Percentiles rank a stretch among this genome's conserved stretches.
Evolutionary conservation across 2,888 invertebrate species (phyloP).

Genomic region (Hyles lineata): DNA sequence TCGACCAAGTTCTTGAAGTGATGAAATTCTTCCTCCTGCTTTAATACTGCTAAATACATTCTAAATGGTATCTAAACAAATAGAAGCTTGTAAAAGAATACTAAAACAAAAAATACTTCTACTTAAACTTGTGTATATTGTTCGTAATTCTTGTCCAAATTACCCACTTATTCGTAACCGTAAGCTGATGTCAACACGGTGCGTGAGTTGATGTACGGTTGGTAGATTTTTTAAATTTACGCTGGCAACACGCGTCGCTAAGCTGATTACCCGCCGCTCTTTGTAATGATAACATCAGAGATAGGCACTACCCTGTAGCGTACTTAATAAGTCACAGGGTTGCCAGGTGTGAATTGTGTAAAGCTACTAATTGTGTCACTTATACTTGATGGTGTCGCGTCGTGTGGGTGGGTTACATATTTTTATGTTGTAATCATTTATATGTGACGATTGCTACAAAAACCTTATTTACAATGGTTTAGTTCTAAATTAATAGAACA

Average conservation of each 20-base stretch:
- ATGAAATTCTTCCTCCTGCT: too few relatives aligned
- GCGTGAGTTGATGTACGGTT: background rate
- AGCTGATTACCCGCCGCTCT: conserved; percentile 38
- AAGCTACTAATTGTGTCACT: too few relatives aligned
- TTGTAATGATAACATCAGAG: conserved; percentile 36
- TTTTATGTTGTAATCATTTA: too few relatives aligned
- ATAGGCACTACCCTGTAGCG: conserved; percentile 25
- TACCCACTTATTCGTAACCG: background rate
- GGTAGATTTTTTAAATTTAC: conserved; percentile 20
- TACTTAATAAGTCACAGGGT: conserved; percentile 26
- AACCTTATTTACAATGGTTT: background rate
- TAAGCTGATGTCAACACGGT: background rate
- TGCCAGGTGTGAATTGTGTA: background rate
- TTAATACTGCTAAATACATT: too few relatives aligned
- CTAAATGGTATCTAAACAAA: too few relatives aligned
- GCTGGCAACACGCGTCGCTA: conserved; percentile 30
- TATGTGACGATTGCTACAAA: background rate
- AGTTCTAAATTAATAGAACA: background rate
- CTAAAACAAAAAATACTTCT: too few relatives aligned
- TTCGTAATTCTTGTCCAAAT: background rate
- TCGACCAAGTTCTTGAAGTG: too few relatives aligned
- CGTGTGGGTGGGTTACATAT: too few relatives aligned
- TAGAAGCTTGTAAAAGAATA: too few relatives aligned
- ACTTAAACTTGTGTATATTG: too few relatives aligned
- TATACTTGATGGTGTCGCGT: too few relatives aligned